phyloP scores from a whole-genome alignment of 2,113 vertebrate genomes.

The Galemys pyrenaicus region DNA sequence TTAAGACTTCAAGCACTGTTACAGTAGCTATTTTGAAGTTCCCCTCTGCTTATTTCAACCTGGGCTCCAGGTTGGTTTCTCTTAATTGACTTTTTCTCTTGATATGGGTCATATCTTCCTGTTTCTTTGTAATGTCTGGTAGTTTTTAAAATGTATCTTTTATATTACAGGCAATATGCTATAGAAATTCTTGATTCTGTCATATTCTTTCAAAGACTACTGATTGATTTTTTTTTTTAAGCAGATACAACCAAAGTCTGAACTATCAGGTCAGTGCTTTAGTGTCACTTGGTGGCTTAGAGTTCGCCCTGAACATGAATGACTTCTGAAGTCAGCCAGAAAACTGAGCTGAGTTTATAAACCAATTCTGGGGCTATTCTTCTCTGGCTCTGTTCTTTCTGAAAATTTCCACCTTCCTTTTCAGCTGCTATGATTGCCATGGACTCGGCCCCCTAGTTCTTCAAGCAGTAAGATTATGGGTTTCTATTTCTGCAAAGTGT shows the following conservation, averaged over 20 bases:
- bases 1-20: not conserved
- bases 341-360: not conserved
- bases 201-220: not conserved
- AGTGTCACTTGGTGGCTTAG: not conserved
- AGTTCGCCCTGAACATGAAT: not conserved
- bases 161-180: not conserved
- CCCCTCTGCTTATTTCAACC: not conserved
- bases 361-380: not conserved
- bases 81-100: not conserved
- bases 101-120: not conserved
- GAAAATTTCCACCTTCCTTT: not conserved
- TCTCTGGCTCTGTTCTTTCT: not conserved
- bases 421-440: not conserved
- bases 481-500: not conserved
- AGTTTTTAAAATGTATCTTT: not conserved
- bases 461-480: not conserved
- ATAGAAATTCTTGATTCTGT: not conserved
- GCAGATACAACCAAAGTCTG: not conserved
- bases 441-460: not conserved
- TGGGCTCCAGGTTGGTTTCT: not conserved
- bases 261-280: not conserved
- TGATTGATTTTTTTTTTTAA: not conserved
- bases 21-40: not conserved
- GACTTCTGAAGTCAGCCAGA: not conserved
- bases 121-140: not conserved